Evolutionary conservation across 2,888 invertebrate species (phyloP), one percentile per base, ranked within the genome.

Genomic region (Athalia circularis): DNA sequence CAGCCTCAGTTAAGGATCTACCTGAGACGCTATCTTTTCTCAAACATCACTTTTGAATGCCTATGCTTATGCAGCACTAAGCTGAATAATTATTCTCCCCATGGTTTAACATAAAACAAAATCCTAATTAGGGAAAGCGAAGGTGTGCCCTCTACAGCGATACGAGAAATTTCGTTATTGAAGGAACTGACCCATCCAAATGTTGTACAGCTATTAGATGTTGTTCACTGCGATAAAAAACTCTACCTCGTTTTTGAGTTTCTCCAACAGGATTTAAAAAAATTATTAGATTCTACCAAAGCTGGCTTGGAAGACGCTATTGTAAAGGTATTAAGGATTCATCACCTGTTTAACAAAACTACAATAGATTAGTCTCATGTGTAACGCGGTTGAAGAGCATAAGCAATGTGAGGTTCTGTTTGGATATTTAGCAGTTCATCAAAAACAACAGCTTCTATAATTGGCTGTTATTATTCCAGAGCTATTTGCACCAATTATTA

Each of bases 121-220:
- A 78, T 72, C 29, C 8, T 9, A 43, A 82, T 64, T 89, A 97
- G 97, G 86, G 98, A 99, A 91, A 95, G 96, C 0, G 99, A 99
- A 91, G 99, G 99, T 29, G 97, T 99, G 29, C 99, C 99, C 15
- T 98, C 98, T 47, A 99, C 99, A 45, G 98, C 99, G 4, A 95
- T 99, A 81, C 93, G 99, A 79, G 99, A 99, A 92, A 98, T 99
- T 86, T 96, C 98, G 0, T 92, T 99, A 78, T 92, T 99, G 78
- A 97, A 97, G 87, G 97, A 96, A 87, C 92, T 99, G 62, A 93
- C 95, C 68, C 99, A 99, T 92, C 95, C 96, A 0, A 96, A 96
- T 83, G 95, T 99, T 80, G 97, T 99, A 78, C 95, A 95, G 83
- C 92, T 99, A 65, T 93, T 96, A 83, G 98, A 98, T 91, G 97